These are phyloP conservation scores for Apeira syringaria DNA, from an alignment of 2,888 invertebrate genomes.

Conservation along the genomic window DNA sequence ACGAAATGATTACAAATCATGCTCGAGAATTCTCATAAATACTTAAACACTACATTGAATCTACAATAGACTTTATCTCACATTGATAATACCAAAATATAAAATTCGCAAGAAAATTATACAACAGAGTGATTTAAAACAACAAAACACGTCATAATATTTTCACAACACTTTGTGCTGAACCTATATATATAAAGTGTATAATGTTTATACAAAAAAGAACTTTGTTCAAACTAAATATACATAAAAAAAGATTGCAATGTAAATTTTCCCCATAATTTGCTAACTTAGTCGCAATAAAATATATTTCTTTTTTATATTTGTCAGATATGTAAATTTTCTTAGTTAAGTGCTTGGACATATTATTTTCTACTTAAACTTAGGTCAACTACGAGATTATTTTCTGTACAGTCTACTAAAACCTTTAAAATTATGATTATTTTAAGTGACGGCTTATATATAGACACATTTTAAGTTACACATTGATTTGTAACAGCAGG, in stretches of 20 bases:
- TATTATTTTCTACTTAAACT: constrained; percentile 19
- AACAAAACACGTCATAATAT: constrained; percentile 42
- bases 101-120: constrained; percentile 51
- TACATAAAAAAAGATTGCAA: constrained; percentile 42
- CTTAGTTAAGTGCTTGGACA: constrained; percentile 25
- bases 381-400: constrained; percentile 3
- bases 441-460: constrained; percentile 2
- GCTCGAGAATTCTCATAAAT: constrained; percentile 15
- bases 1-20: constrained; percentile 1
- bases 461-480: neutral
- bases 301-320: constrained; percentile 17
- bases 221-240: constrained; percentile 76
- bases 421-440: neutral
- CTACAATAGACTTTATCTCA: constrained; percentile 5
- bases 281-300: constrained; percentile 25
- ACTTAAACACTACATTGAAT: constrained; percentile 13
- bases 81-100: constrained; percentile 38
- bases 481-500: too few species aligned
- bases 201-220: constrained; percentile 46
- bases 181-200: constrained; percentile 48
- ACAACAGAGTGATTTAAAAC: constrained; percentile 45
- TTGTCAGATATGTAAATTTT: constrained; percentile 41
- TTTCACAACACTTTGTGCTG: constrained; percentile 69
- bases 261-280: constrained; percentile 23
- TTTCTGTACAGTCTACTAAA: constrained; percentile 10